A percentile compares a stretch with the other conserved stretches of the same genome.
Evolutionary conservation across 2,888 invertebrate species (phyloP).

Genomic region (Lordiphosa andalusiaca): DNA sequence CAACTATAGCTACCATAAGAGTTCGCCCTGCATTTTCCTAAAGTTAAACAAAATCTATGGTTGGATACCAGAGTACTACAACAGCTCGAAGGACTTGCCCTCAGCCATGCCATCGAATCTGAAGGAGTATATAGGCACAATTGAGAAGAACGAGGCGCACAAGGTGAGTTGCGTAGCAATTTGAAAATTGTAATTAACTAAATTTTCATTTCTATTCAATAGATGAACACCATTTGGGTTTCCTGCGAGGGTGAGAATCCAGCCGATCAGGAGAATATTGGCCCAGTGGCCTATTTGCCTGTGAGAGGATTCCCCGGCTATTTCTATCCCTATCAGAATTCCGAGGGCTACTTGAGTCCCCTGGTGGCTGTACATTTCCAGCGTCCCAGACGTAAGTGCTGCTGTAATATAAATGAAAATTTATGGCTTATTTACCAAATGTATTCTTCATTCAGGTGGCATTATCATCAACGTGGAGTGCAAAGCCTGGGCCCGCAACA

Average conservation of each 20-base stretch:
- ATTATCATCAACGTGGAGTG: constrained; percentile 85
- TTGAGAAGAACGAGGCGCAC: constrained; percentile 80
- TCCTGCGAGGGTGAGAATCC: constrained; percentile 97
- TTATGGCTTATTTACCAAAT: too few relatives aligned
- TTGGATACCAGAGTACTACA: constrained; percentile 92
- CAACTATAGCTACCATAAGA: constrained; percentile 93
- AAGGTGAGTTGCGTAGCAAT: constrained; percentile 57
- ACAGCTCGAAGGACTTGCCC: constrained; percentile 86
- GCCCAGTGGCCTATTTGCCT: constrained; percentile 90
- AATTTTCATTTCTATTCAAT: constrained; percentile 9
- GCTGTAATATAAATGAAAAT: neutral
- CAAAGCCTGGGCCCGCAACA: constrained; percentile 87
- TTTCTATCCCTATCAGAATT: constrained; percentile 93
- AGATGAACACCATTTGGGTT: constrained; percentile 93
- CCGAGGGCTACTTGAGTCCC: constrained; percentile 93
- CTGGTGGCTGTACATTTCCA: constrained; percentile 92
- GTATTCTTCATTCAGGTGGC: constrained; percentile 79
- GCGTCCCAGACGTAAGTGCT: constrained; percentile 88
- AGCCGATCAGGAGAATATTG: constrained; percentile 94
- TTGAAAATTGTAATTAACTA: neutral
- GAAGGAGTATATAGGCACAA: constrained; percentile 84
- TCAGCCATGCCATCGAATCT: constrained; percentile 87
- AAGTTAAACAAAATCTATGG: constrained; percentile 97
- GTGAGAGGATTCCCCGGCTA: constrained; percentile 92
- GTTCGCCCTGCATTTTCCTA: constrained; percentile 95